Percentiles rank a stretch among this genome's conserved stretches.
These are phyloP conservation scores for Molothrus ater DNA, from an alignment of 2,797 vertebrate species.

Conservation along the genomic window DNA sequence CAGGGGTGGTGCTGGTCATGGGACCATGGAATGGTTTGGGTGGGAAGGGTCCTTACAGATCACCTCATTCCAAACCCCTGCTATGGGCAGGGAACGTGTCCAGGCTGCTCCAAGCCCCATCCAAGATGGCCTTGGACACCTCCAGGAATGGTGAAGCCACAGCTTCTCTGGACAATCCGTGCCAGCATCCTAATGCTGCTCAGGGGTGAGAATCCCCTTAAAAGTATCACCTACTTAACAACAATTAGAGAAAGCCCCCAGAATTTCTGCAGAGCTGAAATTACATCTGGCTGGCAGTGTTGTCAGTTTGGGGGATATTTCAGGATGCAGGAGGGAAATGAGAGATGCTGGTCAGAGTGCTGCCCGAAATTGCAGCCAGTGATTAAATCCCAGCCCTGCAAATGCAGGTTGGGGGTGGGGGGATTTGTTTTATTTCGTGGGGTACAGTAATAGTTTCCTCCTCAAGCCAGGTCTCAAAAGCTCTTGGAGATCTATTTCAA, in stretches of 20 bases:
- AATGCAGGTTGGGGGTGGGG: accelerated
- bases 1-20: accelerated
- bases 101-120: neutral
- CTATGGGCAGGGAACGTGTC: accelerated
- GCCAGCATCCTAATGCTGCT: neutral
- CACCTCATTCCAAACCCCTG: neutral
- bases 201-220: neutral
- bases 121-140: neutral
- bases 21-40: neutral
- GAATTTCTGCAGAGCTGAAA: neutral
- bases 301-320: accelerated
- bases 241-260: neutral
- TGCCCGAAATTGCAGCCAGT: neutral
- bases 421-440: accelerated
- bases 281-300: neutral
- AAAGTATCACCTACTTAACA: neutral
- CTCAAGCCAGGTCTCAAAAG: no score
- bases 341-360: neutral
- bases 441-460: no score
- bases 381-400: neutral
- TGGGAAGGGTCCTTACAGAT: neutral
- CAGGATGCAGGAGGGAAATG: neutral
- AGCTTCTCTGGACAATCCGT: neutral
- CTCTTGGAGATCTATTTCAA: no score
- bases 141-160: neutral